A percentile compares a stretch with the other conserved stretches of the same genome.
Evolutionary conservation across 2,113 vertebrate genomes (phyloP).

Genomic region (Australoheros scitulus): DNA sequence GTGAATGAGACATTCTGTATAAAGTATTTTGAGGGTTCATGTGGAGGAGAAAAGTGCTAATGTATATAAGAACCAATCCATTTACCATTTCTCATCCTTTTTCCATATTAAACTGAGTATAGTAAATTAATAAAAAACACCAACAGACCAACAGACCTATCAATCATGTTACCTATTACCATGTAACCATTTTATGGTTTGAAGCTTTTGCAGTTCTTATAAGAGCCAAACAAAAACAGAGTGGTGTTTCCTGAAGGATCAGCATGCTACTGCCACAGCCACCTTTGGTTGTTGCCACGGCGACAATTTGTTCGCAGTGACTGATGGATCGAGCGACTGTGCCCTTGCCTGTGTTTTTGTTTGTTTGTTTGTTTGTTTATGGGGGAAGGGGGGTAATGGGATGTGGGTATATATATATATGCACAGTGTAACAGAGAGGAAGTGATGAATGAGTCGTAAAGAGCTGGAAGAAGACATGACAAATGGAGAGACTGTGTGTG

Average conservation of each 20-base stretch:
- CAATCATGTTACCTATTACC: not conserved
- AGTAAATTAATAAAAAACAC: rapidly evolving
- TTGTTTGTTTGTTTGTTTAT: too few species aligned
- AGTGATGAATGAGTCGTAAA: conserved; percentile 15
- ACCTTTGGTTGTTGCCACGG: conserved; percentile 62
- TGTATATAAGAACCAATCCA: too few species aligned
- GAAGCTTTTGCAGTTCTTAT: not conserved
- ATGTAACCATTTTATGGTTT: not conserved
- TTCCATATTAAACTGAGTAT: not conserved
- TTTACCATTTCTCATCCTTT: not conserved
- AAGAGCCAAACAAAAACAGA: conserved; percentile 7
- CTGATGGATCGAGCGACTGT: conserved; percentile 53
- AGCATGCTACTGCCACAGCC: not conserved
- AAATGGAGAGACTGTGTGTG: not conserved
- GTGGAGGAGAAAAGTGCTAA: too few species aligned
- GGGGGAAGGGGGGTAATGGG: conserved; percentile 4
- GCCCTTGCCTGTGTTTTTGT: conserved; percentile 18
- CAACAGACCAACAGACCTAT: not conserved
- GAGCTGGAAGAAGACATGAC: not conserved
- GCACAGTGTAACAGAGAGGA: not conserved
- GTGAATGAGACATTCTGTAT: too few species aligned
- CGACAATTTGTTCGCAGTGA: conserved; percentile 63
- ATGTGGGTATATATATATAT: not conserved
- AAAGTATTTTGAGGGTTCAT: too few species aligned
- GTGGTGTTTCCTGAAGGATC: conserved; percentile 40